phyloP scores from a whole-genome alignment of 92 coral and sea anemone species.

The Epizoanthus rinbou region DNA sequence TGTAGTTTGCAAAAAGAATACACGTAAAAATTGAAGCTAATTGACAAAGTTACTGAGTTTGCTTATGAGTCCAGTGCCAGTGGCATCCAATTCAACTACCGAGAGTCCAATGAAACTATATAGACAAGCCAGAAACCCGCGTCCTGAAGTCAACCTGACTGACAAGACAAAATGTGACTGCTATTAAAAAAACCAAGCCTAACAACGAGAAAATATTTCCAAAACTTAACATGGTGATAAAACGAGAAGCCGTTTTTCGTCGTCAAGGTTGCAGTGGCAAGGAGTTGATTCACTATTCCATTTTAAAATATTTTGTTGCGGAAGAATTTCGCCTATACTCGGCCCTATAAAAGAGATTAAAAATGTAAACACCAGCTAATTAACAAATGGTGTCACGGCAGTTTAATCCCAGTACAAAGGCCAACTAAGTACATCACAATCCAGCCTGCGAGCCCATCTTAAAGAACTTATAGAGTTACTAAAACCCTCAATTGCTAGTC shows the following conservation, averaged over 20 bases:
- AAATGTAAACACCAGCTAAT: background rate
- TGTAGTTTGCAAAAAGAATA: background rate
- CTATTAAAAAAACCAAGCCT: too few relatives aligned
- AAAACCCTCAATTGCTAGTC: too few relatives aligned
- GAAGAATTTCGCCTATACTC: conserved; percentile 4
- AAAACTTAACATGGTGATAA: background rate
- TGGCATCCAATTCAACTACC: too few relatives aligned
- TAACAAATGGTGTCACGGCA: background rate
- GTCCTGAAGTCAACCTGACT: too few relatives aligned
- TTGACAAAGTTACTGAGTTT: background rate
- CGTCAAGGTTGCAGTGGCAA: background rate
- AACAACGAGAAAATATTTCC: too few relatives aligned
- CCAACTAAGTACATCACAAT: background rate
- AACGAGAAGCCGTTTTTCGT: background rate
- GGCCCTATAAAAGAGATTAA: background rate
- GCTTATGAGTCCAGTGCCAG: background rate
- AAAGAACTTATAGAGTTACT: too few relatives aligned
- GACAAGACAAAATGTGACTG: too few relatives aligned
- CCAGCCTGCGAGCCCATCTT: too few relatives aligned
- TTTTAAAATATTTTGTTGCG: background rate
- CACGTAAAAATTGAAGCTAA: background rate
- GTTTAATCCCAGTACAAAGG: background rate
- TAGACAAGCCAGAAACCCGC: too few relatives aligned
- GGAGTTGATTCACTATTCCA: background rate
- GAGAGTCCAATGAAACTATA: too few relatives aligned